Evolutionary conservation across 2,888 invertebrate genomes (phyloP), one percentile per base, ranked within the genome.

Genomic region (Rotaria macrura): DNA sequence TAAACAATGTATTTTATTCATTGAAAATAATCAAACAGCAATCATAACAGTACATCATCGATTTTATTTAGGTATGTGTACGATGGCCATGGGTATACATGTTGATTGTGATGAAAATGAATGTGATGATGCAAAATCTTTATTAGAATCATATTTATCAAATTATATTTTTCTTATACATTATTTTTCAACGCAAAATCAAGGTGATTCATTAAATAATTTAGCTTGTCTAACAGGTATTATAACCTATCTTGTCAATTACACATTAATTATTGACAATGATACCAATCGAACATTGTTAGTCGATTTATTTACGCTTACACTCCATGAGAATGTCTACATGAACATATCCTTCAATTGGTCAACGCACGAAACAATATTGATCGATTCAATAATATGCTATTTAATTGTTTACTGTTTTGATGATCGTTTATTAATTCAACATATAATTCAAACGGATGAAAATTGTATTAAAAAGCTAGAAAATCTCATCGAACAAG

Each of bases 61-160:
- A 43, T 79, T 79, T 43, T 79, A 79, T 43, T n/a, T 79, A 43
- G 43, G 79, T 43, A 79, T n/a, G 43, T 79, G 79, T 43, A 79
- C 79, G 43, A 43, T 79, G 40, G 40, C 79, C 17, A 79, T 79
- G 79, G 79, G 79, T 25, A 43, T 43, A n/a, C 79, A 79, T 43
- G 40, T 79, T 43, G n/a, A 40, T 43, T 79, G 79, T 79, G 43
- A 79, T n/a, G 43, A 40, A 38, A 79, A 43, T n/a, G 79, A 79
- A 43, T 43, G n/a, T 43, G 25, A 40, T 12, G n/a, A 79, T 10
- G 43, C 25, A n/a, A 79, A 79, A 79, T n/a, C 23, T 14, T 25
- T 79, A 40, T 43, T 79, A 40, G 79, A 79, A 43, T 43, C 12
- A 3, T 79, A 79, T 79, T 43, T 79, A 43, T 43, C 79, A 43